These are phyloP conservation scores for Monopterus albus DNA, from an alignment of 2,113 vertebrate genomes.

Conservation along the genomic window DNA sequence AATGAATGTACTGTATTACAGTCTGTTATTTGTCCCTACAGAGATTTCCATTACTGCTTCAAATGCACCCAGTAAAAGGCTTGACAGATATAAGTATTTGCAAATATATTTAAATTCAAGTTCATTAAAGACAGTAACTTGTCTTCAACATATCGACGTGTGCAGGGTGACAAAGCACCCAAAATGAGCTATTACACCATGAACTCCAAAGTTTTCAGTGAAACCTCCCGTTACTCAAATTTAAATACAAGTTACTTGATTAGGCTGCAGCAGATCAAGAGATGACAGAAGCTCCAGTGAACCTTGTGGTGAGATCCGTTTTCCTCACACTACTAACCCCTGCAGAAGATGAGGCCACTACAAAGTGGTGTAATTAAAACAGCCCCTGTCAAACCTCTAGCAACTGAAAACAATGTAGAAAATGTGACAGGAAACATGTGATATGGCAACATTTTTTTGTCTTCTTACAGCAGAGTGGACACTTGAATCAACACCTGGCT, in stretches of 20 bases:
- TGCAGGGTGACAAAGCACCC: too few species aligned
- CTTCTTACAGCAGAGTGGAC: not conserved
- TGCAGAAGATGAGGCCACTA: not conserved
- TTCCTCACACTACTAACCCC: too few species aligned
- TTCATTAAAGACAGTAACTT: constrained; percentile 13
- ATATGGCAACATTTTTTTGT: not conserved
- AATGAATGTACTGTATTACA: constrained; percentile 78
- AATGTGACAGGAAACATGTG: too few species aligned
- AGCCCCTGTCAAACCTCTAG: not conserved
- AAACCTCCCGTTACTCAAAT: too few species aligned
- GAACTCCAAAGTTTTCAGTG: not conserved
- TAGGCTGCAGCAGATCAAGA: too few species aligned
- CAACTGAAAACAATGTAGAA: not conserved
- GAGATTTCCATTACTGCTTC: constrained; percentile 82
- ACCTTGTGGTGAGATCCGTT: too few species aligned
- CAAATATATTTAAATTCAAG: constrained; percentile 38
- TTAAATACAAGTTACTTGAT: too few species aligned
- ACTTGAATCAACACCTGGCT: too few species aligned
- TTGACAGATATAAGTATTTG: constrained; percentile 50
- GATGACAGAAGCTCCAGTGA: too few species aligned
- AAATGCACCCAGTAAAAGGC: constrained; percentile 67
- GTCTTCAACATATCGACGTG: constrained; percentile 2
- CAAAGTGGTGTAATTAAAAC: not conserved
- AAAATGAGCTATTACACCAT: not conserved
- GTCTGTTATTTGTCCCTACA: constrained; percentile 82